Base-by-base conservation (phyloP, 2,797 vertebrate genomes). In the Amniataba percoides region DNA sequence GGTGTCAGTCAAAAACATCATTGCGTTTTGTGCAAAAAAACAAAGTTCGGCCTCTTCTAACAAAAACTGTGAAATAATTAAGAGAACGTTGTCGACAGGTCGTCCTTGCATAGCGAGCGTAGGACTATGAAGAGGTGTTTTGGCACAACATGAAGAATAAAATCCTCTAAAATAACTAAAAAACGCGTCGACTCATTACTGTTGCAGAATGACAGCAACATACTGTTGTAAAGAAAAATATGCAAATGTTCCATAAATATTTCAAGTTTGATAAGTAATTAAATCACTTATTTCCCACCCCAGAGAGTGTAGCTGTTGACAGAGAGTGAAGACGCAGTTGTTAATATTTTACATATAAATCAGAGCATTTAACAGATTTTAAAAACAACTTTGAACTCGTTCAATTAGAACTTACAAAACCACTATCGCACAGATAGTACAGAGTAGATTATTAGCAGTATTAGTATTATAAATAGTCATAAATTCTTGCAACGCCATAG, bases 271-370 rank as follows among this genome's bases (percentile, higher is more conserved):
- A 48, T 70, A 31, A 60, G 36, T 40, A 39, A 82, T 56, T 36
- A 1, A 78, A 51, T 60, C 31, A 58, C n/a, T 34, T 46, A n/a
- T 7, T 61, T 27, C 52, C n/a, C 34, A 7, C 56, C 43, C 56
- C 21, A 60, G 42, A 62, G 48, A 49, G 10, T 65, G 10, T 19
- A 58, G 43, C 19, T 80, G 59, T 53, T 52, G 31, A 39, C 34
- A 42, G 34, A 48, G 39, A 59, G 25, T 48, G 25, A 8, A 51
- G 12, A 71, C 23, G 53, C 51, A 36, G 56, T 14, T 69, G 21
- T 74, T 43, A 57, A 75, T 78, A 71, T 81, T 67, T 78, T 18
- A 79, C 34, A 49, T n/a, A 51, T 15, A 65, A 65, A 76, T 61
- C 31, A 14, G 61, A 67, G 18, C 40, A 25, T 58, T 66, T 58